Evolutionary conservation across 2,113 vertebrate species (phyloP).

Genomic region (Xenus cinereus): DNA sequence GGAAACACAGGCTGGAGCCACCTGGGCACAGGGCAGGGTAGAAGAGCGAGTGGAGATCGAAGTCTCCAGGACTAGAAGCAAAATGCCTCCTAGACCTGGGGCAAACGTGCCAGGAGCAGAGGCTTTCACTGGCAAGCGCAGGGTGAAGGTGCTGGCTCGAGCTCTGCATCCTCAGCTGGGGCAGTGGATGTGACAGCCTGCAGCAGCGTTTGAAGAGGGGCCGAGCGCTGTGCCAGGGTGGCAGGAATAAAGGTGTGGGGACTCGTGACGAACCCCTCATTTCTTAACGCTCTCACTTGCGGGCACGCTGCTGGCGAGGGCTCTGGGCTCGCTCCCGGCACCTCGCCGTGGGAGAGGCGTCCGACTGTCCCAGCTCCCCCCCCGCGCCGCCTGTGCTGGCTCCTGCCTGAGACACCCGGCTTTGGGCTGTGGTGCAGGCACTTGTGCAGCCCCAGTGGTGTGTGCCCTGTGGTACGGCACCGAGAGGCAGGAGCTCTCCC

Average conservation of each 20-base stretch:
- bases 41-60: neutral
- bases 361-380: too few relatives aligned
- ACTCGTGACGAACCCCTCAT: neutral
- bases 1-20: neutral
- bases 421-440: slow-evolving; percentile 28
- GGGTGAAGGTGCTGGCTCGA: neutral
- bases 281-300: neutral
- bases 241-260: neutral
- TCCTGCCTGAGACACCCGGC: neutral
- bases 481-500: neutral
- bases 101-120: neutral
- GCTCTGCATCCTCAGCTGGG: neutral
- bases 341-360: neutral
- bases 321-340: neutral
- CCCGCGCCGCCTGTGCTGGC: too few relatives aligned
- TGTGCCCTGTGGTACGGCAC: neutral
- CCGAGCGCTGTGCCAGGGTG: rapidly evolving
- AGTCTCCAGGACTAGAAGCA: neutral
- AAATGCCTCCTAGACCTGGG: neutral
- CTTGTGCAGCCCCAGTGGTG: slow-evolving; percentile 55
- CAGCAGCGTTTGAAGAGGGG: neutral
- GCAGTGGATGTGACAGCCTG: rapidly evolving
- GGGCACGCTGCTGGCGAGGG: neutral
- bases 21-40: neutral
- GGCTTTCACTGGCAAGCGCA: neutral